phyloP scores from a whole-genome alignment of 2,888 invertebrate species.

The Pristionchus japonicus region DNA sequence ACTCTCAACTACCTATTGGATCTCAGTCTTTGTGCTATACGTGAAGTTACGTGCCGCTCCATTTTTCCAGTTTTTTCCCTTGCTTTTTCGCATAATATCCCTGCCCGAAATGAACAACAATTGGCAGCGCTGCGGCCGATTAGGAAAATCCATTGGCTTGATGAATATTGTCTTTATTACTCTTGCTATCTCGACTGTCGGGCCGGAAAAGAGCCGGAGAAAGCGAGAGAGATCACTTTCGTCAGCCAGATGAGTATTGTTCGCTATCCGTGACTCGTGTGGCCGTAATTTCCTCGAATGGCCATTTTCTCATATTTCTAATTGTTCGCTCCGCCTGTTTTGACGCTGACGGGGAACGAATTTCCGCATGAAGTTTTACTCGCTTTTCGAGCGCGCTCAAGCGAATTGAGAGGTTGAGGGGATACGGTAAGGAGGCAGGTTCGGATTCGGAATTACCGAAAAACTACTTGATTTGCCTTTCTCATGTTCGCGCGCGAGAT shows the following conservation, averaged over 20 bases:
- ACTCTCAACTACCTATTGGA: neutral
- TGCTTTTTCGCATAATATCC: neutral
- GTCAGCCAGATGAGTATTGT: neutral
- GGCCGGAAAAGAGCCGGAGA: neutral
- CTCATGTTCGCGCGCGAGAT: too few relatives aligned
- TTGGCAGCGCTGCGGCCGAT: neutral
- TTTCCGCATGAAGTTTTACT: neutral
- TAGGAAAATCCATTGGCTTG: neutral
- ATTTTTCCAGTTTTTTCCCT: neutral
- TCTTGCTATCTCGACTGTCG: neutral
- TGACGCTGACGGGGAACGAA: neutral
- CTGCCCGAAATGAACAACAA: neutral
- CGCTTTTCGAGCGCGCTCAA: neutral
- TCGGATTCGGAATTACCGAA: too few relatives aligned
- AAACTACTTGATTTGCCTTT: too few relatives aligned
- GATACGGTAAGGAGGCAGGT: too few relatives aligned
- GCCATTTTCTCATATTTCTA: neutral
- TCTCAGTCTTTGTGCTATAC: neutral
- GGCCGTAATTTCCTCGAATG: neutral
- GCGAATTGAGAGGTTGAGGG: neutral
- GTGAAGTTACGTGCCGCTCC: neutral
- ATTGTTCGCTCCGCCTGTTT: neutral
- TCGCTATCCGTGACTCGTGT: neutral
- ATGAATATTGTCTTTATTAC: neutral
- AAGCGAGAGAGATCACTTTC: neutral